phyloP scores from a whole-genome alignment of 2,113 vertebrate species.

The Tragelaphus strepsiceros region DNA sequence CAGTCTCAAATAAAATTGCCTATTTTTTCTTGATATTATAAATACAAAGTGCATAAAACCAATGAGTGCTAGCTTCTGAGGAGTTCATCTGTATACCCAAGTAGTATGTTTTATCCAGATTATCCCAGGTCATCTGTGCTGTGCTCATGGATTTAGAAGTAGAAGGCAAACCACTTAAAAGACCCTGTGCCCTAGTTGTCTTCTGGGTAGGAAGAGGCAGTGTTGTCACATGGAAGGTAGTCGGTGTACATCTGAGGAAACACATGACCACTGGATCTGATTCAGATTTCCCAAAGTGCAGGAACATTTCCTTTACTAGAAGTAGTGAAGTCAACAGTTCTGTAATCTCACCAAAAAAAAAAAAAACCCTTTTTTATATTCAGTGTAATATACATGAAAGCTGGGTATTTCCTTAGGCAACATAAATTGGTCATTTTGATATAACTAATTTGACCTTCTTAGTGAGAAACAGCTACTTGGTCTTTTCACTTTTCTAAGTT shows the following conservation, averaged over 20 bases:
- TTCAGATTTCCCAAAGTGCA: not conserved
- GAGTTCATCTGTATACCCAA: not conserved
- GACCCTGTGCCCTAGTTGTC: not conserved
- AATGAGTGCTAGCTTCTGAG: not conserved
- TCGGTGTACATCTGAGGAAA: not conserved
- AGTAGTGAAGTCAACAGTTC: not conserved
- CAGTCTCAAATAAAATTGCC: not conserved
- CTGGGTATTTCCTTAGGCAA: conserved; percentile 3
- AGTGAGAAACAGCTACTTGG: not conserved
- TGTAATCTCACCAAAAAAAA: not conserved
- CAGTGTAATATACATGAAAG: not conserved
- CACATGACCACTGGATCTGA: not conserved
- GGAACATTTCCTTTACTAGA: not conserved
- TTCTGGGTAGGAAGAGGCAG: not conserved
- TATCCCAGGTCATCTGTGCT: not conserved
- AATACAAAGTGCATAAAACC: not conserved
- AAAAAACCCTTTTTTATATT: not conserved
- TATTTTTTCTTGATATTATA: not conserved
- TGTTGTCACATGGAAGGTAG: not conserved
- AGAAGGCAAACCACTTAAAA: not conserved
- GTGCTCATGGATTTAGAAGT: not conserved
- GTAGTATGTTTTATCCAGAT: not conserved
- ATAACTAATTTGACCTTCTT: not conserved
- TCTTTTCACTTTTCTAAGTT: not conserved
- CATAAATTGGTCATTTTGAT: conserved; percentile 7